These are phyloP conservation scores for Synergus umbraculus DNA, from an alignment of 2,888 invertebrate species.

Conservation along the genomic window DNA sequence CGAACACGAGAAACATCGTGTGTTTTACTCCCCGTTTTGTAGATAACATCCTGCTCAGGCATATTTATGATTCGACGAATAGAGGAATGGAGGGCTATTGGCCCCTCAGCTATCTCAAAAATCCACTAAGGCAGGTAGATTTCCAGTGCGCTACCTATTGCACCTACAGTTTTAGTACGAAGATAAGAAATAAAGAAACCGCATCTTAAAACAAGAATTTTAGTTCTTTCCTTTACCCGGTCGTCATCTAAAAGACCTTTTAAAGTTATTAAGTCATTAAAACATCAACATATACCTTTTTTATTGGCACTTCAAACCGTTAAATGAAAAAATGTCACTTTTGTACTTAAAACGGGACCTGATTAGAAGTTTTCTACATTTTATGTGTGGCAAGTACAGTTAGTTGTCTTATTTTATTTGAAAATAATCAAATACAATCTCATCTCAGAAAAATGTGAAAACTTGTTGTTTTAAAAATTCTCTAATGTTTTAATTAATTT, in stretches of 20 bases:
- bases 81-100: conserved; percentile 35
- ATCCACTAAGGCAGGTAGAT: conserved; percentile 33
- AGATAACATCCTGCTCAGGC: conserved; percentile 25
- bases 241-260: conserved; percentile 9
- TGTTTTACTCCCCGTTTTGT: conserved; percentile 17
- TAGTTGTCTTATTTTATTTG: not conserved
- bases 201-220: not conserved
- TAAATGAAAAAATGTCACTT: not conserved
- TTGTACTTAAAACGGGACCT: not conserved
- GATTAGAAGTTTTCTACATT: not conserved
- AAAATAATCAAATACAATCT: too few relatives aligned
- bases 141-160: not conserved
- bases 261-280: conserved; percentile 5
- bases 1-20: conserved; percentile 29
- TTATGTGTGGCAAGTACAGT: not conserved
- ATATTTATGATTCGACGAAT: conserved; percentile 28
- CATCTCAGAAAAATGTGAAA: too few relatives aligned
- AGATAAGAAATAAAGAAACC: conserved; percentile 9
- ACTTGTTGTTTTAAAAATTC: too few relatives aligned
- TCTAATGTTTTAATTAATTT: too few relatives aligned
- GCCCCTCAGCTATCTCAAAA: conserved; percentile 43
- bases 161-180: not conserved
- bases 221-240: not conserved
- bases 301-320: not conserved
- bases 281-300: not conserved